These are phyloP conservation scores for Kryptolebias ocellatus DNA, from an alignment of 2,797 vertebrate species.

Conservation along the genomic window DNA sequence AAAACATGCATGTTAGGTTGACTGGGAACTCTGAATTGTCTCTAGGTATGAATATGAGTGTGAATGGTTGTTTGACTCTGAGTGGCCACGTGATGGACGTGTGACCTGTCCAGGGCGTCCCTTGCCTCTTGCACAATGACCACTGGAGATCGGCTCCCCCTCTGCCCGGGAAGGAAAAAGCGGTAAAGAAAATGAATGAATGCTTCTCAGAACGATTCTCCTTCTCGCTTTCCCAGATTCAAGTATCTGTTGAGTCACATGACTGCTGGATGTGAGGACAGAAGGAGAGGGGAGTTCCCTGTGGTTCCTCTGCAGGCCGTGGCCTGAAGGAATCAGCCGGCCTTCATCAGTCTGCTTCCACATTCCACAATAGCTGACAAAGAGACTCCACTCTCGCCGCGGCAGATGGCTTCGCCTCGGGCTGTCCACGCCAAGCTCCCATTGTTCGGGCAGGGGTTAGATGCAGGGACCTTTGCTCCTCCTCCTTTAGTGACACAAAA, in stretches of 20 bases:
- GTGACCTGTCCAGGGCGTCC: too few species aligned
- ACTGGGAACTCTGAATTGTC: too few species aligned
- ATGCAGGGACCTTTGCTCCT: slow-evolving; percentile 65
- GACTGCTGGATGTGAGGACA: slow-evolving; percentile 38
- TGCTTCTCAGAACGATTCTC: slow-evolving; percentile 21
- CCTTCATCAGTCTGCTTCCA: slow-evolving; percentile 79
- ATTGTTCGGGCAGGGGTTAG: slow-evolving; percentile 74
- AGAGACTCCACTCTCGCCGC: slow-evolving; percentile 74
- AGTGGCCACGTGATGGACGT: too few species aligned
- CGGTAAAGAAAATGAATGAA: too few species aligned
- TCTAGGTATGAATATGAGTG: too few species aligned
- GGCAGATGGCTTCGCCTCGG: slow-evolving; percentile 83
- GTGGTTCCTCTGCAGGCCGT: slow-evolving; percentile 55
- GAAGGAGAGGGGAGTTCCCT: slow-evolving; percentile 53
- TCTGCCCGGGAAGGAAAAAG: too few species aligned
- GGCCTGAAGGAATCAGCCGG: slow-evolving; percentile 79
- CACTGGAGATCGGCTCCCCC: too few species aligned
- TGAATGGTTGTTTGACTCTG: too few species aligned
- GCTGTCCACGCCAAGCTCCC: slow-evolving; percentile 78
- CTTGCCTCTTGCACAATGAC: too few species aligned
- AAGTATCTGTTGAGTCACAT: slow-evolving; percentile 29
- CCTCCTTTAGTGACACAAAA: slow-evolving; percentile 56
- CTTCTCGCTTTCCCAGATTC: slow-evolving; percentile 24
- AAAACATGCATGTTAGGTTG: too few species aligned
- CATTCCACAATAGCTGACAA: slow-evolving; percentile 85